Conservation (phyloP, 2,113 vertebrate species). For the Prinia subflava region DNA sequence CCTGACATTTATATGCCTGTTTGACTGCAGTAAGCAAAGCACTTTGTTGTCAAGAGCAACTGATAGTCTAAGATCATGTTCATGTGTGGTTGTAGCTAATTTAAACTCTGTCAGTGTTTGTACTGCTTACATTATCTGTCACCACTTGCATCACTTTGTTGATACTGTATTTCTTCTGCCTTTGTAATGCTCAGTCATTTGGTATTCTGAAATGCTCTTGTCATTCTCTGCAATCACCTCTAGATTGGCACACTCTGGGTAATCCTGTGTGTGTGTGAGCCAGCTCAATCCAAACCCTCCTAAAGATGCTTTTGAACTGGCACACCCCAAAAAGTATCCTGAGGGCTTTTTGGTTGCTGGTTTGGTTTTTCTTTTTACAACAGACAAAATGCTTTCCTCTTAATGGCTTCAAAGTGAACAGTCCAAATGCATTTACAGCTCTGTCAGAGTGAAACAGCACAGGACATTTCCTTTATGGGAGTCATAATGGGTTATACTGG, state of each 20-base stretch:
- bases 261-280: neutral
- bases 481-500: neutral
- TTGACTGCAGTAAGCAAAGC: neutral
- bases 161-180: neutral
- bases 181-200: neutral
- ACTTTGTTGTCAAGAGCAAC: neutral
- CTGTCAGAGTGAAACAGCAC: neutral
- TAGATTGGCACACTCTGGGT: neutral
- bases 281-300: neutral
- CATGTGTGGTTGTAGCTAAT: neutral
- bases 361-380: neutral
- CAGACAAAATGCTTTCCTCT: neutral
- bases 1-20: neutral
- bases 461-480: neutral
- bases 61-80: neutral
- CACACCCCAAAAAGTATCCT: neutral
- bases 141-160: neutral
- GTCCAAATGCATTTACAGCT: neutral
- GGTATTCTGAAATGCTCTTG: neutral
- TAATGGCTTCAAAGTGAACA: neutral
- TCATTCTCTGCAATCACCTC: neutral
- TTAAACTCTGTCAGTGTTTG: neutral
- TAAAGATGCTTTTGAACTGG: neutral
- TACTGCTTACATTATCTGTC: neutral
- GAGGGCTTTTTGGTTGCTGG: neutral